Evolutionary conservation across 2,797 vertebrate genomes (phyloP).

Genomic region (Pipistrellus kuhlii): DNA sequence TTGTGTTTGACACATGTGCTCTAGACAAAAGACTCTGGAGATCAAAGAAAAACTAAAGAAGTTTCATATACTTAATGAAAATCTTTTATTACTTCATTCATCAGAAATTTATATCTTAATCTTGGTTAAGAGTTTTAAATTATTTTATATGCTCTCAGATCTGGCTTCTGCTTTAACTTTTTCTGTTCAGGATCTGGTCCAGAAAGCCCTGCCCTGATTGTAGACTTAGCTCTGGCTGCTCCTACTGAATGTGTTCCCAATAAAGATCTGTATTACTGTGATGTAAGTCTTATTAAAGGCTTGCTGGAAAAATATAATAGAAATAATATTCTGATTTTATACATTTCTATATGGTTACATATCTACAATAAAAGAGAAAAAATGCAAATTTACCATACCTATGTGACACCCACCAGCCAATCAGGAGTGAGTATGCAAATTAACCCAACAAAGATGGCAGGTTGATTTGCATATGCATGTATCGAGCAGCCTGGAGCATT

Average conservation of each 20-base stretch:
- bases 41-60: not conserved
- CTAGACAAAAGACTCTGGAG: not conserved
- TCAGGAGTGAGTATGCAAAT: too few relatives aligned
- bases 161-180: not conserved
- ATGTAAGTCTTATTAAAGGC: not conserved
- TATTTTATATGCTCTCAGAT: not conserved
- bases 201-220: not conserved
- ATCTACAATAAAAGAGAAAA: too few relatives aligned
- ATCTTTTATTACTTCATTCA: not conserved
- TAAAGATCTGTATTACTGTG: not conserved
- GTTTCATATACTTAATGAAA: not conserved
- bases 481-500: too few relatives aligned
- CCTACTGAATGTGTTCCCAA: not conserved
- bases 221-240: not conserved
- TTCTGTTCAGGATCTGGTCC: not conserved
- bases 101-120: not conserved
- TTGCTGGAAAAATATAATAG: not conserved
- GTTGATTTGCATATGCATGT: too few relatives aligned
- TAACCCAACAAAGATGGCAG: too few relatives aligned
- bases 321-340: not conserved
- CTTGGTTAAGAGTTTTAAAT: not conserved
- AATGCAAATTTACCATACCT: too few relatives aligned
- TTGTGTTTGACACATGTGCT: not conserved
- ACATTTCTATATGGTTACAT: not conserved
- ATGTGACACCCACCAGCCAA: too few relatives aligned